Base-by-base conservation (phyloP, 2,888 invertebrate genomes). In the Leuctra nigra region DNA sequence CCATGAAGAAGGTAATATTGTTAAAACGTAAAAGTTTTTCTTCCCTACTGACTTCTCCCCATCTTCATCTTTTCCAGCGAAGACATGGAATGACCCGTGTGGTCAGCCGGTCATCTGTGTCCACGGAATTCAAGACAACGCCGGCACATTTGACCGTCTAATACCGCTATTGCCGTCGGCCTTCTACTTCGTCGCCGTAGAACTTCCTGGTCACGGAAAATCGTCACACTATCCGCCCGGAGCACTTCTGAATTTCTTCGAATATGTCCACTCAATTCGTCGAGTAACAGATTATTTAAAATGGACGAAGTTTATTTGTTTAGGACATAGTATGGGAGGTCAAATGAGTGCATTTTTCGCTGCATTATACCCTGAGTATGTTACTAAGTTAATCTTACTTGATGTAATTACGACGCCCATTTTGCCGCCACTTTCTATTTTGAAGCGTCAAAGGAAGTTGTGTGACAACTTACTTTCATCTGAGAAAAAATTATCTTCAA, bases 301-400 rank as follows among this genome's bases (percentile, higher is more conserved):
- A 16, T 76, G 76, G 76, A 60, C 68, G 2, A 65, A 65, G 29
- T 71, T 69, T 54, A 63, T 66, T 22, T 70, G 68, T 47, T 60
- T 75, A 9, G 73, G 72, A 4, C 75, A 76, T 55, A 73, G 74
- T 65, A 72, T 79, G 64, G 82, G 82, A 1, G 79, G 74, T 1
- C 74, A 73, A 48, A 55, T 76, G 33, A 73, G 70, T 13, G 53
- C 68, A 3, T 59, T 71, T 14, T 74, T 69, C 57, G 61, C 70
- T 11, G 62, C 70, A 38, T n/a, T 75, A 2, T 75, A 72, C 62
- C 77, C 77, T 2, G 67, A 68, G 38, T 64, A 66, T 61, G 67
- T 78, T 9, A 67, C 68, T 11, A 74, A 72, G 66, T 58, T 79
- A 18, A 66, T 78, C 33, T 62, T 72, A 62, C 38, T 78, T 7